These are phyloP conservation scores for Cheilosia impressa DNA, from an alignment of 2,888 invertebrate genomes.

Conservation along the genomic window DNA sequence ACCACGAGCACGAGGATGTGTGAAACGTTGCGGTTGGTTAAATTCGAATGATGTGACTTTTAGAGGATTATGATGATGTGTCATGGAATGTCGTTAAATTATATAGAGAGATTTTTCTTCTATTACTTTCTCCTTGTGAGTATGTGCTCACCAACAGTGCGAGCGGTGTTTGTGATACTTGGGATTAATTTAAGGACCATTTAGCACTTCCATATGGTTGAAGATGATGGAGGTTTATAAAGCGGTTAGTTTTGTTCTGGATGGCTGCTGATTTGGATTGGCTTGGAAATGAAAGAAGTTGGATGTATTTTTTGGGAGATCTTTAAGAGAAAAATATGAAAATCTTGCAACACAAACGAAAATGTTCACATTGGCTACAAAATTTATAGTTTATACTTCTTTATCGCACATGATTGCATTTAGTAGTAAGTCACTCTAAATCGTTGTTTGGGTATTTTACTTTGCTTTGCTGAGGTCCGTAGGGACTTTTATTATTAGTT, in stretches of 20 bases:
- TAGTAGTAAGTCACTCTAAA: too few species aligned
- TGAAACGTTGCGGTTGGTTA: constrained; percentile 70
- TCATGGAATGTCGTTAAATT: constrained; percentile 62
- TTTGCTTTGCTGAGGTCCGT: too few species aligned
- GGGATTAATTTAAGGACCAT: constrained; percentile 70
- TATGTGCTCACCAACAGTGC: constrained; percentile 4
- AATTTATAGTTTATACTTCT: too few species aligned
- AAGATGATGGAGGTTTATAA: constrained; percentile 66
- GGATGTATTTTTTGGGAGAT: too few species aligned
- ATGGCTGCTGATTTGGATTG: neutral
- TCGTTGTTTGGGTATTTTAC: too few species aligned
- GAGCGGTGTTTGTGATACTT: constrained; percentile 66
- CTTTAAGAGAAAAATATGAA: too few species aligned
- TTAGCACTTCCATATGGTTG: constrained; percentile 56
- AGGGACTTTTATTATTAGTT: too few species aligned
- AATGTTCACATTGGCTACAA: too few species aligned
- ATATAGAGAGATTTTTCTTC: constrained; percentile 32
- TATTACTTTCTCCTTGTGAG: constrained; percentile 71
- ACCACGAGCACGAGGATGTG: constrained; percentile 49
- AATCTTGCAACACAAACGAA: too few species aligned
- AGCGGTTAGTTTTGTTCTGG: constrained; percentile 23
- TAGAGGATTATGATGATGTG: constrained; percentile 70
- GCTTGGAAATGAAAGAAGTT: neutral
- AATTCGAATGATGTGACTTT: constrained; percentile 74
- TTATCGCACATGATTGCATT: too few species aligned